Percentiles rank a stretch among this genome's conserved stretches.
These are phyloP conservation scores for Polydrusus cervinus DNA, from an alignment of 2,888 invertebrate species.

Conservation along the genomic window DNA sequence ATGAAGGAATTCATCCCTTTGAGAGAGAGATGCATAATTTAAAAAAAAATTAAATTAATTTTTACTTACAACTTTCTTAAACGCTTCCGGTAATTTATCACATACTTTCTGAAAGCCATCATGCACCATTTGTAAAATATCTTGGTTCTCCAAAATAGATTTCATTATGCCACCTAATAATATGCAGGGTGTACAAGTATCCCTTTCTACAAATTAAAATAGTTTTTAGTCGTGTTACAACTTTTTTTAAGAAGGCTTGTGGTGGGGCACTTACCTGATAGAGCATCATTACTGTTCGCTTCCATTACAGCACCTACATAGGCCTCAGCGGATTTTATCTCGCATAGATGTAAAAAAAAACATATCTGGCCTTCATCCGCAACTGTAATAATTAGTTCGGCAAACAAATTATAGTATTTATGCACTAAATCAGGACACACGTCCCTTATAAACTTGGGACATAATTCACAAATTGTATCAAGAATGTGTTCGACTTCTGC, in stretches of 20 bases:
- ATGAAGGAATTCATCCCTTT: too few relatives aligned
- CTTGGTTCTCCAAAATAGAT: not conserved
- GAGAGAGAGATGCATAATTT: too few relatives aligned
- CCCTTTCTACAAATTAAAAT: not conserved
- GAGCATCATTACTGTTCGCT: not conserved
- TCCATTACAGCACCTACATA: not conserved
- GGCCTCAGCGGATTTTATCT: not conserved
- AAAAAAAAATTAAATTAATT: too few relatives aligned
- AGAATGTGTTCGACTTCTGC: not conserved
- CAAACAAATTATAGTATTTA: slow-evolving; percentile 1
- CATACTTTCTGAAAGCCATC: not conserved
- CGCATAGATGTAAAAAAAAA: not conserved
- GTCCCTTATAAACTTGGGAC: not conserved
- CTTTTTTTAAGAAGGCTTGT: too few relatives aligned
- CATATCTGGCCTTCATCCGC: slow-evolving; percentile 4
- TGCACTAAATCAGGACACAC: not conserved
- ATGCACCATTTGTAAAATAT: not conserved
- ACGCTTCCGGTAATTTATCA: not conserved
- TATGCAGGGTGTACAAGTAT: not conserved
- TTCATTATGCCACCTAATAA: not conserved
- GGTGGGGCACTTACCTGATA: not conserved
- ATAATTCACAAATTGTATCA: slow-evolving; percentile 1
- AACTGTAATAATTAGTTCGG: slow-evolving; percentile 1
- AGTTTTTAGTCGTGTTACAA: too few relatives aligned
- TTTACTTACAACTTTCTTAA: not conserved